Evolutionary conservation across 2,888 invertebrate species (phyloP).

Genomic region (Anoplius nigerrimus): DNA sequence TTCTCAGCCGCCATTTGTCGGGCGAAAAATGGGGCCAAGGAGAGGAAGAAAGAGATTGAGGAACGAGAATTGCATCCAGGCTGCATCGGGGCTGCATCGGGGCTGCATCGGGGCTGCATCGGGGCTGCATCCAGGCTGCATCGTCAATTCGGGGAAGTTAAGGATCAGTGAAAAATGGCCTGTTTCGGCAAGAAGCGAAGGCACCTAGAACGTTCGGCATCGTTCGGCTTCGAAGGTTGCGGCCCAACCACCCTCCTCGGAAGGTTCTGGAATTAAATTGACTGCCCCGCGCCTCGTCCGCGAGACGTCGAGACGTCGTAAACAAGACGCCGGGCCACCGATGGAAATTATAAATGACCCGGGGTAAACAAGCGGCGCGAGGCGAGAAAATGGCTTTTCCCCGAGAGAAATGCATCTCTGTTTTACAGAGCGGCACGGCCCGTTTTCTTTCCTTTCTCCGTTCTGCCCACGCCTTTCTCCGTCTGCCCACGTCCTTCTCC

Average conservation of each 20-base stretch:
- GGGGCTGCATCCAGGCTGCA: no score
- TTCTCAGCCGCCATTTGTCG: no score
- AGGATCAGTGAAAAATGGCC: no score
- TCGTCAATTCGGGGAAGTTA: no score
- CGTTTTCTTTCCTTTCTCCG: constrained; percentile 14
- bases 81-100: no score
- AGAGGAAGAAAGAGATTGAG: no score
- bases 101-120: no score
- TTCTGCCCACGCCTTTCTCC: constrained; percentile 4
- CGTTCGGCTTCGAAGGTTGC: not conserved
- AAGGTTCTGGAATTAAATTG: constrained; percentile 27
- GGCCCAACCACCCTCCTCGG: constrained; percentile 1
- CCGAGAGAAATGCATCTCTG: constrained; percentile 51
- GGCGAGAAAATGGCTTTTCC: constrained; percentile 58
- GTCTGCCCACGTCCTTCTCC: not conserved
- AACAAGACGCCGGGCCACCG: constrained; percentile 46
- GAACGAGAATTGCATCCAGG: no score
- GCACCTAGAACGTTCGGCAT: no score
- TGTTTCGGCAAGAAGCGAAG: no score
- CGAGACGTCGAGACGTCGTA: constrained; percentile 41
- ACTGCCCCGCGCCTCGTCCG: constrained; percentile 21
- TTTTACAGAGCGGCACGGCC: constrained; percentile 51
- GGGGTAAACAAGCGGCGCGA: constrained; percentile 54
- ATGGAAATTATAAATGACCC: constrained; percentile 57
- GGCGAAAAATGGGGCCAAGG: no score